Conservation (phyloP, 2,888 invertebrate genomes). For the Thalpophila matura region DNA sequence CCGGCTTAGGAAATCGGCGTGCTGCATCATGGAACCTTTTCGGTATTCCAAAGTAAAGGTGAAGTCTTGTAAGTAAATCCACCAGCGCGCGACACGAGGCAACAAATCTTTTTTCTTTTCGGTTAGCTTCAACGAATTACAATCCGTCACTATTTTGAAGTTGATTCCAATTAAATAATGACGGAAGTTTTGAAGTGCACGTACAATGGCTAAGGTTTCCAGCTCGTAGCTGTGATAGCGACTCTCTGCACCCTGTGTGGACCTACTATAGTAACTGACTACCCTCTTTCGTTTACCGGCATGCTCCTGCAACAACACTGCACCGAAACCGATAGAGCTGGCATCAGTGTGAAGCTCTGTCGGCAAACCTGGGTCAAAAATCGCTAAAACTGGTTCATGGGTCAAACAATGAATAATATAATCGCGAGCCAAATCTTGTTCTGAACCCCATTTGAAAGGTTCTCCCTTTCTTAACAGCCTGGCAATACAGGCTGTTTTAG, state of each 20-base stretch:
- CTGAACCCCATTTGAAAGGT: no score
- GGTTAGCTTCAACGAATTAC: conserved; percentile 60
- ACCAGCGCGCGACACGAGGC: conserved; percentile 61
- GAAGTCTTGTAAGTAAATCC: conserved; percentile 62
- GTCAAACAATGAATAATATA: not conserved
- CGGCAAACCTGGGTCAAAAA: not conserved
- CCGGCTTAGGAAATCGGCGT: conserved; percentile 57
- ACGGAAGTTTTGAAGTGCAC: conserved; percentile 56
- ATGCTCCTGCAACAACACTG: not conserved
- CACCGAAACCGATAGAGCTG: not conserved
- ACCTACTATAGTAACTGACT: not conserved
- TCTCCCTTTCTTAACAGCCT: no score
- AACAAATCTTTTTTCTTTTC: conserved; percentile 59
- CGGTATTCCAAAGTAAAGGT: conserved; percentile 56
- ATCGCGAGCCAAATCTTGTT: not conserved
- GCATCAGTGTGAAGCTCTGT: conserved; percentile 1
- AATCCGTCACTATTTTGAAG: conserved; percentile 64
- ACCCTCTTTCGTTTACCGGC: not conserved
- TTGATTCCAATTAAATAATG: no score
- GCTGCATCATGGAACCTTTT: conserved; percentile 53
- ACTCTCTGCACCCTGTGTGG: not conserved
- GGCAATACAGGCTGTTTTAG: no score
- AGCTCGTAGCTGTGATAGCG: not conserved
- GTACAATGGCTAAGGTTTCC: conserved; percentile 33
- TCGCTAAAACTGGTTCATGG: not conserved